These are phyloP conservation scores for Camponotus vicinus DNA, from an alignment of 1,140 invertebrate genomes.

Conservation along the genomic window DNA sequence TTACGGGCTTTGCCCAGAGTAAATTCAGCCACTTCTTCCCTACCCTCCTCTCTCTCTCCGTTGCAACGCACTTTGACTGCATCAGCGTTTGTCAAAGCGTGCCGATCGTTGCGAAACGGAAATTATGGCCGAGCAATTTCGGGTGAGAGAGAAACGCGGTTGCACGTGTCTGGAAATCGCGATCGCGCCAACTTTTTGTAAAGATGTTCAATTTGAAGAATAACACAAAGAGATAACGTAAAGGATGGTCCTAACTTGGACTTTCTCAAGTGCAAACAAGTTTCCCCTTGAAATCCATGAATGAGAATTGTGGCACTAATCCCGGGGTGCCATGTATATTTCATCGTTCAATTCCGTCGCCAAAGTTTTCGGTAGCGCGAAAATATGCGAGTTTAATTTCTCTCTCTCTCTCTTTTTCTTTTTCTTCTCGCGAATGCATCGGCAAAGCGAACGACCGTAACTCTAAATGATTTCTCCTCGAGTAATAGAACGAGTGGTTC, in stretches of 20 bases:
- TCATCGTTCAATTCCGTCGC: constrained; percentile 36
- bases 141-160: background rate
- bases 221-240: background rate
- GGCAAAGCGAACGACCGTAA: background rate
- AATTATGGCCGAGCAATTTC: constrained; percentile 30
- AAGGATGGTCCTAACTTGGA: background rate
- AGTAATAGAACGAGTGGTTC: constrained; percentile 1
- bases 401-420: too few species aligned
- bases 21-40: background rate
- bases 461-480: constrained; percentile 38
- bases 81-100: constrained; percentile 35
- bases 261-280: background rate
- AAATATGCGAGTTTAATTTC: constrained; percentile 38
- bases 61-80: constrained; percentile 28
- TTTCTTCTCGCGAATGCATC: background rate
- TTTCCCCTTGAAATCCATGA: background rate
- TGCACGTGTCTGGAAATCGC: background rate
- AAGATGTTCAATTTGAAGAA: background rate
- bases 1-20: constrained; percentile 6
- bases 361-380: background rate
- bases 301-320: constrained; percentile 10
- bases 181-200: background rate
- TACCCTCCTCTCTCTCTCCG: background rate
- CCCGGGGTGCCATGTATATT: constrained; percentile 26
- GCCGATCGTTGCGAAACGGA: constrained; percentile 28